Conservation (phyloP, 2,888 invertebrate species). For the Physocephala rufipes region DNA sequence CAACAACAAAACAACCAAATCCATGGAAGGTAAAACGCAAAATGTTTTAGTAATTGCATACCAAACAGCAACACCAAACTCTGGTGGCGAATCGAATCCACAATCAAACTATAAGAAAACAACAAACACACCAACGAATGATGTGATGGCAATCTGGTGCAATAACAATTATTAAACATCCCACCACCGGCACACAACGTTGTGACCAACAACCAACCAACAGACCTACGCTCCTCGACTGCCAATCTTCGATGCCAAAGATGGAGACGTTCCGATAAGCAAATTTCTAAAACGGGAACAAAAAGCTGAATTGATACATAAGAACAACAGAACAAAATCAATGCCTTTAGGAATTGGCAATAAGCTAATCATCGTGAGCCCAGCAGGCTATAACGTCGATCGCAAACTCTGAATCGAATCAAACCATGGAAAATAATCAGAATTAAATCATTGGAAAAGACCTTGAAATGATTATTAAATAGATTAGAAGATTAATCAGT, state of each 20-base stretch:
- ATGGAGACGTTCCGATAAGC: constrained; percentile 10
- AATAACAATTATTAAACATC: constrained; percentile 30
- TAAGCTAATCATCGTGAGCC: constrained; percentile 1
- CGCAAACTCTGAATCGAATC: neutral
- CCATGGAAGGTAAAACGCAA: neutral
- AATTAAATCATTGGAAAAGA: neutral
- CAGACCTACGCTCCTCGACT: neutral
- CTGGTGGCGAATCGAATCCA: neutral
- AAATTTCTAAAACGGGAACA: constrained; percentile 10
- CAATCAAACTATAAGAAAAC: constrained; percentile 25
- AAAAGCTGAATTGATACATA: neutral
- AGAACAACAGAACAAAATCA: too few relatives aligned
- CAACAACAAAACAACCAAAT: neutral
- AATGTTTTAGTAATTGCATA: neutral
- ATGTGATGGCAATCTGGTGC: constrained; percentile 18
- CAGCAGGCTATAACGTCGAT: neutral
- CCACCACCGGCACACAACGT: neutral
- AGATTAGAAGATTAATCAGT: too few relatives aligned
- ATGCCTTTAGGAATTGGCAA: neutral
- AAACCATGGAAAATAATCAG: neutral
- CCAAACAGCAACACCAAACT: neutral
- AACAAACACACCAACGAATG: constrained; percentile 4
- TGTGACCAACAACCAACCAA: neutral
- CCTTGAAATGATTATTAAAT: constrained; percentile 21
- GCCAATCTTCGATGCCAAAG: too few relatives aligned